phyloP scores from a whole-genome alignment of 1,140 invertebrate genomes.

The Pectinophora gossypiella region DNA sequence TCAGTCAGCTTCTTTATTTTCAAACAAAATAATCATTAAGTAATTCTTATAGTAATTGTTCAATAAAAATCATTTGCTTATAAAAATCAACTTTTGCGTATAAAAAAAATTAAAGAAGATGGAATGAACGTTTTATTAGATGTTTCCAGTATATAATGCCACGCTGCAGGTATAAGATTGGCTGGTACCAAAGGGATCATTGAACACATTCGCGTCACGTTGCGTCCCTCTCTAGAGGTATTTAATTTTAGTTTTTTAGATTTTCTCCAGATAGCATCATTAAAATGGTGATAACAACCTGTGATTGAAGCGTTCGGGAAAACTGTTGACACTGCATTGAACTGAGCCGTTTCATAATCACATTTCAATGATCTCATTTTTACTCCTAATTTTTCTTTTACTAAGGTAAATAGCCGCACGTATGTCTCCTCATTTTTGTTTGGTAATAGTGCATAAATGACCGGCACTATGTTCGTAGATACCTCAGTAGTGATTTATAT shows the following conservation, averaged over 20 bases:
- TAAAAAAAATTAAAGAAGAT: no score
- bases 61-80: no score
- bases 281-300: slow-evolving; percentile 18
- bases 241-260: not conserved
- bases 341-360: slow-evolving; percentile 15
- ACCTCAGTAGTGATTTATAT: slow-evolving; percentile 5
- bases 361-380: slow-evolving; percentile 15
- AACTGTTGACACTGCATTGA: not conserved
- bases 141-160: no score
- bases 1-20: no score
- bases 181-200: no score
- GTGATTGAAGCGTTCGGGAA: slow-evolving; percentile 4
- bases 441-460: slow-evolving; percentile 16
- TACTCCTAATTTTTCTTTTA: slow-evolving; percentile 10
- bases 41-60: no score
- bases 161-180: no score
- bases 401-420: slow-evolving; percentile 7
- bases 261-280: slow-evolving; percentile 14
- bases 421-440: slow-evolving; percentile 18
- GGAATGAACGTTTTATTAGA: no score
- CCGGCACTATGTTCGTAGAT: slow-evolving; percentile 13
- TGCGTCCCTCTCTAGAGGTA: not conserved
- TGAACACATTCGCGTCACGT: no score
- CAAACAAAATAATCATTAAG: no score
- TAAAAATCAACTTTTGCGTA: no score